Evolutionary conservation across 2,797 vertebrate genomes (phyloP).

Genomic region (Megaceryle alcyon): DNA sequence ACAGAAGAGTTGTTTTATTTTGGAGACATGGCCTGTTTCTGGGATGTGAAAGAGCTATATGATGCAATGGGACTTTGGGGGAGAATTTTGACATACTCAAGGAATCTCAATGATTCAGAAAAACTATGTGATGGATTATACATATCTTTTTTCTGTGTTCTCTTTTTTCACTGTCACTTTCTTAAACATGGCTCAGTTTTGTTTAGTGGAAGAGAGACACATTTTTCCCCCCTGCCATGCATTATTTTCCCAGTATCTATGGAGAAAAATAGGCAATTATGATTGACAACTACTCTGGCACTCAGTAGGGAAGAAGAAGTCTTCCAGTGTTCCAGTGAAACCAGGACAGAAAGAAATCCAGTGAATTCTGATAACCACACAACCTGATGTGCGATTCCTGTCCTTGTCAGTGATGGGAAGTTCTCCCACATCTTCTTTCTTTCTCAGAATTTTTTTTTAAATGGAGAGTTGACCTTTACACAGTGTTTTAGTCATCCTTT

Average conservation of each 20-base stretch:
- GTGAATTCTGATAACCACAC: not conserved
- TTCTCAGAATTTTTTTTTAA: not conserved
- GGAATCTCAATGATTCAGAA: not conserved
- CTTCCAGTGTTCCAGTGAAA: not conserved
- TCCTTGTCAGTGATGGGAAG: not conserved
- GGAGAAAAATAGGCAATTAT: not conserved
- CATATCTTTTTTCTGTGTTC: not conserved
- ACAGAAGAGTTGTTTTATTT: not conserved
- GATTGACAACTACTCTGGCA: not conserved
- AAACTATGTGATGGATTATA: not conserved
- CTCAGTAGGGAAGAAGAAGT: not conserved
- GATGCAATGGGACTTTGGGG: not conserved
- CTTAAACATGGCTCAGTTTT: not conserved
- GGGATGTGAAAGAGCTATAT: not conserved
- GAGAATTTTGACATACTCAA: not conserved
- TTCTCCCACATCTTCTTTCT: not conserved
- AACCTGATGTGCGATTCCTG: not conserved
- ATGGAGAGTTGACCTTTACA: not conserved
- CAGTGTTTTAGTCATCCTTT: not conserved
- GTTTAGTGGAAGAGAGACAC: not conserved
- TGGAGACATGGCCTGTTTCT: not conserved
- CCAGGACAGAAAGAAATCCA: not conserved
- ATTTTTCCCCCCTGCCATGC: not conserved
- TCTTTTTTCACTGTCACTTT: not conserved
- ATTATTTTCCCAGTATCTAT: not conserved